Conservation (phyloP, 2,888 invertebrate genomes). For the Melinaea menophilus region DNA sequence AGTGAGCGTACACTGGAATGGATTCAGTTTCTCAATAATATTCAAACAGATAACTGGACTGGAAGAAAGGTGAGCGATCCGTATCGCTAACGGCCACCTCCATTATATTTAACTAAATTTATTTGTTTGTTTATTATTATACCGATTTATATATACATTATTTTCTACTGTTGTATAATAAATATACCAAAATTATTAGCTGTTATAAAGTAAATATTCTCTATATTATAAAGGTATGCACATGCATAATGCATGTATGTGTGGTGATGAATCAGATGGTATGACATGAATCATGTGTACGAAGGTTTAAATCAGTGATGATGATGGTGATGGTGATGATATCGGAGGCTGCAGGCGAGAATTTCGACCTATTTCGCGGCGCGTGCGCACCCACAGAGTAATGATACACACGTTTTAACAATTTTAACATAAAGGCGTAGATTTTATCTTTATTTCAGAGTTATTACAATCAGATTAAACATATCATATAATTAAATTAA, state of each 20-base stretch:
- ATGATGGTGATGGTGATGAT: conserved; percentile 33
- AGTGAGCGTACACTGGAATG: conserved; percentile 20
- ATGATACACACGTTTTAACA: conserved; percentile 2
- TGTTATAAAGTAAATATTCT: conserved; percentile 6
- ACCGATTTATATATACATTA: not conserved
- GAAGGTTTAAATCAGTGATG: conserved; percentile 48
- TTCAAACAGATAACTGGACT: conserved; percentile 22
- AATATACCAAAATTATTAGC: too few relatives aligned
- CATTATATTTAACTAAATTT: conserved; percentile 7
- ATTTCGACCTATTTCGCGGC: conserved; percentile 48
- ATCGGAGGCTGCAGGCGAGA: conserved; percentile 41
- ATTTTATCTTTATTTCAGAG: too few relatives aligned
- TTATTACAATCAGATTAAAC: too few relatives aligned
- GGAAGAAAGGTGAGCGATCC: conserved; percentile 23
- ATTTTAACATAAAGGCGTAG: not conserved
- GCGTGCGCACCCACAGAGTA: conserved; percentile 46
- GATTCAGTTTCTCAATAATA: conserved; percentile 17
- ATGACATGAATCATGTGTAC: conserved; percentile 31
- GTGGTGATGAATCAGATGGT: conserved; percentile 7
- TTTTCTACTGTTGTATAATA: too few relatives aligned
- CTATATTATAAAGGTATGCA: conserved; percentile 19
- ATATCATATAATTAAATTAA: too few relatives aligned
- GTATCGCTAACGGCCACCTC: conserved; percentile 21
- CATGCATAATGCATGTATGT: conserved; percentile 15
- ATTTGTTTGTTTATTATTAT: not conserved